A percentile compares a stretch with the other conserved stretches of the same genome.
These are phyloP conservation scores for Eulemur macaco DNA, from an alignment of 2,113 vertebrate species.

Conservation along the genomic window DNA sequence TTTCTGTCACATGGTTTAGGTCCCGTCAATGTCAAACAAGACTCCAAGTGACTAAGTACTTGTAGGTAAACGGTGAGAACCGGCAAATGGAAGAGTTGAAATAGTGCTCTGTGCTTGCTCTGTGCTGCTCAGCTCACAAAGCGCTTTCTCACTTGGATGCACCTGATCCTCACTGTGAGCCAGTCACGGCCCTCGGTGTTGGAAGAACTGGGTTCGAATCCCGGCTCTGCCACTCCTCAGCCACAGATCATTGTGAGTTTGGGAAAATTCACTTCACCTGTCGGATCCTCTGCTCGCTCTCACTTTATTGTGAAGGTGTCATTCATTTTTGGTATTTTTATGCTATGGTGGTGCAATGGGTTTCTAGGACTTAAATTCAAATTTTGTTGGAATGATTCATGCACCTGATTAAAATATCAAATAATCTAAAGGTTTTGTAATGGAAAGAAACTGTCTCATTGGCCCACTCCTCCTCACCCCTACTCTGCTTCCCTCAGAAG, in stretches of 20 bases:
- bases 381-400: not conserved
- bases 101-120: not conserved
- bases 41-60: not conserved
- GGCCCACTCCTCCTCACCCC: not conserved
- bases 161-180: not conserved
- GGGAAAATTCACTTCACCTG: not conserved
- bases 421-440: not conserved
- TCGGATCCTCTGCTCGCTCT: not conserved
- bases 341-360: not conserved
- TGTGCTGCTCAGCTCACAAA: not conserved
- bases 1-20: not conserved
- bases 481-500: not conserved
- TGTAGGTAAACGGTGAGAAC: not conserved
- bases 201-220: not conserved
- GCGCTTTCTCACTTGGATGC: accelerated
- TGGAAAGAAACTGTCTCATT: not conserved
- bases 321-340: conserved; percentile 20
- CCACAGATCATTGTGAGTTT: accelerated
- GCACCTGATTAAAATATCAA: not conserved
- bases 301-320: not conserved
- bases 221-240: not conserved
- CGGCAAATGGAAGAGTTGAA: not conserved
- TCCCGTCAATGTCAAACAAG: not conserved
- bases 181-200: accelerated
- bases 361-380: not conserved